These are phyloP conservation scores for Megastigmus dorsalis DNA, from an alignment of 2,888 invertebrate genomes.

Conservation along the genomic window DNA sequence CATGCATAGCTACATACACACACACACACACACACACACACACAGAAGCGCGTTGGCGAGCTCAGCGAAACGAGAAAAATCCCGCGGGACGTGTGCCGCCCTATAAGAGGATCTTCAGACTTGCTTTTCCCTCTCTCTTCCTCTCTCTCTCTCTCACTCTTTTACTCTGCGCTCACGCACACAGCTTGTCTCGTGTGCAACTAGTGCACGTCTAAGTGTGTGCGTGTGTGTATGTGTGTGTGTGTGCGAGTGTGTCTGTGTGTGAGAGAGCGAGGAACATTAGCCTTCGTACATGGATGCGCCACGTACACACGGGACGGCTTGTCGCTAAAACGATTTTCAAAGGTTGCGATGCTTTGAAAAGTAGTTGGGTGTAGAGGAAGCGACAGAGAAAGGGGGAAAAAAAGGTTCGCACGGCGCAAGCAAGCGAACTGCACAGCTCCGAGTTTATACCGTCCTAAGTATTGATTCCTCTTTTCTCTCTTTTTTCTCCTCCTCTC, in stretches of 20 bases:
- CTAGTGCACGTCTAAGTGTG: background rate
- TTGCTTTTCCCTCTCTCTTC: background rate
- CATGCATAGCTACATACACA: slow-evolving; percentile 48
- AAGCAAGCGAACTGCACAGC: background rate
- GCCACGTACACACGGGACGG: background rate
- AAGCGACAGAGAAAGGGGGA: background rate
- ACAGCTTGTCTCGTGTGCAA: background rate
- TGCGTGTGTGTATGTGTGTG: background rate
- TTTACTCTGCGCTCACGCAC: background rate
- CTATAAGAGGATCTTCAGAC: slow-evolving; percentile 34
- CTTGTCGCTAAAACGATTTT: slow-evolving; percentile 24
- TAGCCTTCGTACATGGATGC: background rate
- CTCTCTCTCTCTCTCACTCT: background rate
- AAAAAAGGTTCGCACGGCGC: background rate
- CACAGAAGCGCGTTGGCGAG: too few species aligned
- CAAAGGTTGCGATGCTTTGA: background rate
- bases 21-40: slow-evolving; percentile 49
- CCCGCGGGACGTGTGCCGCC: slow-evolving; percentile 38
- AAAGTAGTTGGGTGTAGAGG: background rate
- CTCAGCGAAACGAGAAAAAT: slow-evolving; percentile 55
- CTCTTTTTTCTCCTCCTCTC: background rate
- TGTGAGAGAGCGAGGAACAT: background rate
- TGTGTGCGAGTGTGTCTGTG: background rate
- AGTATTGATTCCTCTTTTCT: background rate
- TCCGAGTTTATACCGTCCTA: background rate